These are phyloP conservation scores for Capitulum mitella DNA, from an alignment of 2,888 invertebrate species.

Conservation along the genomic window DNA sequence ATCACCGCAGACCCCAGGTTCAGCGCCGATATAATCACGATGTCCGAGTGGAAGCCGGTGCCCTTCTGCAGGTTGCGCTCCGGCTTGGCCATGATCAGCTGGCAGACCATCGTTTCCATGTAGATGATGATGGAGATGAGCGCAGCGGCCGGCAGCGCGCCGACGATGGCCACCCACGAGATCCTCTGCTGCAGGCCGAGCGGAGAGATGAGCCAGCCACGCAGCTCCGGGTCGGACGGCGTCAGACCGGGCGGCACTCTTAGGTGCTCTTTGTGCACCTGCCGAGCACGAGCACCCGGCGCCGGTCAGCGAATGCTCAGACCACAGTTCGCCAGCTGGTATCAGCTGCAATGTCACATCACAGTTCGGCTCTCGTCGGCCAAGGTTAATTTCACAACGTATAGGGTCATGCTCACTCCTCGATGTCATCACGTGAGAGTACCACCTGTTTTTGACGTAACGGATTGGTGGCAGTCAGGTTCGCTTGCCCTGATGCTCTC, in stretches of 20 bases:
- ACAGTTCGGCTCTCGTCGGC: too few species aligned
- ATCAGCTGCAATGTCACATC: too few species aligned
- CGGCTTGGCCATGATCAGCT: conserved; percentile 90
- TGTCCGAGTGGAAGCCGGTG: conserved; percentile 90
- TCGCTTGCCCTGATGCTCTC: too few species aligned
- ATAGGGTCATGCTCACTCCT: too few species aligned
- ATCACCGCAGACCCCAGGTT: conserved; percentile 64
- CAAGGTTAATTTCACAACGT: too few species aligned
- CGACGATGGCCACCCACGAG: conserved; percentile 50
- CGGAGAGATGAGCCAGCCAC: conserved; percentile 78
- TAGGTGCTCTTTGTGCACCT: conserved; percentile 54
- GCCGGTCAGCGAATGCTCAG: too few species aligned
- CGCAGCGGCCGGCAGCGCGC: conserved; percentile 76
- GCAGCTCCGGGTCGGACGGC: conserved; percentile 60
- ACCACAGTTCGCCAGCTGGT: too few species aligned
- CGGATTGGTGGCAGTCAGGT: conserved; percentile 49
- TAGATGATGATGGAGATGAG: conserved; percentile 92
- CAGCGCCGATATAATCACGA: conserved; percentile 76
- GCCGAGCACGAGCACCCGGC: too few species aligned
- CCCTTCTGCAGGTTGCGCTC: conserved; percentile 88
- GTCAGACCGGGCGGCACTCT: conserved; percentile 76
- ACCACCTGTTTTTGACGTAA: too few species aligned
- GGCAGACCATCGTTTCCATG: conserved; percentile 95
- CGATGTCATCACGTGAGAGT: too few species aligned
- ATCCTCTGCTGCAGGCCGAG: conserved; percentile 55